Evolutionary conservation across 2,113 vertebrate species (phyloP).

Genomic region (Albula goreensis): DNA sequence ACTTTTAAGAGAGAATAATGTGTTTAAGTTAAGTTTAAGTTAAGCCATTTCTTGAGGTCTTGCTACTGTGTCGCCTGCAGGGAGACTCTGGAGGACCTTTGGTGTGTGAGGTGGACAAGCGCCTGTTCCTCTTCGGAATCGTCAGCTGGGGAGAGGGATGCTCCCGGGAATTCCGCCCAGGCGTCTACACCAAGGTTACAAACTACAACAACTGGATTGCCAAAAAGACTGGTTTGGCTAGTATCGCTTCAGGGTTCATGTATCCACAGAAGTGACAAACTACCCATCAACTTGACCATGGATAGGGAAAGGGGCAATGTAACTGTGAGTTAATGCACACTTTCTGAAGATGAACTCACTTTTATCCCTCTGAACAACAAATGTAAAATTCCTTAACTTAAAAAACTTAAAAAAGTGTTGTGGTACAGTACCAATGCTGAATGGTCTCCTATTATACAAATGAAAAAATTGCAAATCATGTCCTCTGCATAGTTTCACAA

Average conservation of each 20-base stretch:
- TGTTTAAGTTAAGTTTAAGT: no score
- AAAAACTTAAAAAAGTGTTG: not conserved
- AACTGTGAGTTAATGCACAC: no score
- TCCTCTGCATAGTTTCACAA: not conserved
- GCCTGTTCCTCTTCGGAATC: constrained; percentile 71
- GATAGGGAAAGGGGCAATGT: not conserved
- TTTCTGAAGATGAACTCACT: no score
- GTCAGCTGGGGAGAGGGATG: constrained; percentile 74
- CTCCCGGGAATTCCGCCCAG: constrained; percentile 55
- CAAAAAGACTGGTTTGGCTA: constrained; percentile 44
- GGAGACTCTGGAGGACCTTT: constrained; percentile 75
- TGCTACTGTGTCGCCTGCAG: constrained; percentile 44
- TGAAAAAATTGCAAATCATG: not conserved
- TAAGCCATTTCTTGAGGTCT: not conserved
- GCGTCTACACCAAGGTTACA: constrained; percentile 69
- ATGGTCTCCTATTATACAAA: not conserved
- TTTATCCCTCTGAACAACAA: not conserved
- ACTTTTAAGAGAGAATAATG: no score
- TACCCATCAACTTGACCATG: not conserved
- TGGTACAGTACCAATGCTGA: not conserved
- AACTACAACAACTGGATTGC: constrained; percentile 75
- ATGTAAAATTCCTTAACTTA: not conserved
- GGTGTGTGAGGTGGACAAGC: constrained; percentile 52
- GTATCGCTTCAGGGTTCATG: constrained; percentile 57
- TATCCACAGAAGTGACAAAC: constrained; percentile 63